Percentiles rank a stretch among this genome's conserved stretches.
These are phyloP conservation scores for Ailurus styani DNA, from an alignment of 2,113 vertebrate genomes.

Conservation along the genomic window DNA sequence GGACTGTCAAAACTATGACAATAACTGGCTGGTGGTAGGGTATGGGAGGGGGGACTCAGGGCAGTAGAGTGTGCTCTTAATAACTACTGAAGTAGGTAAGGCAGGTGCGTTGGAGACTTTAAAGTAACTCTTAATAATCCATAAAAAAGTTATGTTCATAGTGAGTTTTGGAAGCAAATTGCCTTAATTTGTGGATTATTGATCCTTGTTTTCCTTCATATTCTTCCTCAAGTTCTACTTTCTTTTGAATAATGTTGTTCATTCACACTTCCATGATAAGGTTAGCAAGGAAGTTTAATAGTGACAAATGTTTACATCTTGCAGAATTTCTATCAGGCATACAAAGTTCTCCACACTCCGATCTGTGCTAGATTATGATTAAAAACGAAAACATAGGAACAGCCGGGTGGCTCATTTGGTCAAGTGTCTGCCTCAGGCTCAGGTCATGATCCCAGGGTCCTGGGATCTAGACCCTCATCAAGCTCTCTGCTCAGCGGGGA, in stretches of 20 bases:
- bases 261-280: background rate
- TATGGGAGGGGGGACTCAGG: fast-evolving
- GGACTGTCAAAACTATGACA: background rate
- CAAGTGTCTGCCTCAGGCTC: too few species aligned
- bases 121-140: background rate
- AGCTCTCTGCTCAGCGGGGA: too few species aligned
- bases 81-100: background rate
- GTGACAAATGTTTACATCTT: background rate
- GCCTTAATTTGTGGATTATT: background rate
- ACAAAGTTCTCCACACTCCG: background rate
- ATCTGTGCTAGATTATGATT: background rate
- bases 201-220: conserved; percentile 3
- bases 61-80: background rate
- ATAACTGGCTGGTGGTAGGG: background rate
- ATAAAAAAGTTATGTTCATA: background rate
- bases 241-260: background rate
- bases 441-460: too few species aligned
- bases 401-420: too few species aligned
- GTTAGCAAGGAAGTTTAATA: background rate
- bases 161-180: background rate
- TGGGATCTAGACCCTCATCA: too few species aligned
- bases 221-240: background rate
- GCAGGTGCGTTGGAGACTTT: background rate
- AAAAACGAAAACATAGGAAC: background rate
- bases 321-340: background rate